phyloP scores from a whole-genome alignment of 2,797 vertebrate genomes.

The Sebastolobus alascanus region DNA sequence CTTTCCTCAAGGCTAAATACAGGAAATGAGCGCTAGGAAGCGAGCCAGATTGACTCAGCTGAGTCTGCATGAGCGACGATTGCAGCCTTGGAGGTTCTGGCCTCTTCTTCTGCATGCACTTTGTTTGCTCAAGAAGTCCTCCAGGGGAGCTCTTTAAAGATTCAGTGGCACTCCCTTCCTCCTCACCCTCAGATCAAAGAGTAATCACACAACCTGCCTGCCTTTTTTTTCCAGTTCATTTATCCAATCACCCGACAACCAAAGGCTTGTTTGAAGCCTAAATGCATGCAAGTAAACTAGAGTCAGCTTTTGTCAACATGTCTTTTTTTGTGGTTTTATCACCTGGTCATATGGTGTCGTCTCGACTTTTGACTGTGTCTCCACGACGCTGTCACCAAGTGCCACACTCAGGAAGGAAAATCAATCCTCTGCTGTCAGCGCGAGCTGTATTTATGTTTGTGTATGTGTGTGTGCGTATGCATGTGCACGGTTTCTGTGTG shows the following conservation, averaged over 20 bases:
- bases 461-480: constrained; percentile 4
- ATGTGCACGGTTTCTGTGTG: constrained; percentile 8
- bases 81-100: constrained; percentile 51
- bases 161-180: constrained; percentile 56
- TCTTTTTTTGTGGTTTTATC: constrained; percentile 3
- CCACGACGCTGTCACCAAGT: constrained; percentile 13
- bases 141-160: constrained; percentile 58
- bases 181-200: constrained; percentile 54
- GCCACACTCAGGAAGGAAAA: constrained; percentile 23
- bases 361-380: constrained; percentile 22
- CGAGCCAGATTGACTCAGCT: constrained; percentile 68
- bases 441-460: constrained; percentile 19
- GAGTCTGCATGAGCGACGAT: constrained; percentile 60
- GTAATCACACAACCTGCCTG: constrained; percentile 35
- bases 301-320: constrained; percentile 1
- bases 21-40: constrained; percentile 76
- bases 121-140: constrained; percentile 60
- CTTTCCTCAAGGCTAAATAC: constrained; percentile 77
- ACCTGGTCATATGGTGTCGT: not conserved
- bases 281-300: not conserved
- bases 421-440: constrained; percentile 37
- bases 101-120: constrained; percentile 36
- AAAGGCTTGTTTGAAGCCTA: constrained; percentile 16
- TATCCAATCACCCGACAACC: constrained; percentile 18
- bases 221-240: constrained; percentile 38